A percentile compares a stretch with the other conserved stretches of the same genome.
phyloP scores from a whole-genome alignment of 1,140 invertebrate species.

The Reticulitermes speratus region DNA sequence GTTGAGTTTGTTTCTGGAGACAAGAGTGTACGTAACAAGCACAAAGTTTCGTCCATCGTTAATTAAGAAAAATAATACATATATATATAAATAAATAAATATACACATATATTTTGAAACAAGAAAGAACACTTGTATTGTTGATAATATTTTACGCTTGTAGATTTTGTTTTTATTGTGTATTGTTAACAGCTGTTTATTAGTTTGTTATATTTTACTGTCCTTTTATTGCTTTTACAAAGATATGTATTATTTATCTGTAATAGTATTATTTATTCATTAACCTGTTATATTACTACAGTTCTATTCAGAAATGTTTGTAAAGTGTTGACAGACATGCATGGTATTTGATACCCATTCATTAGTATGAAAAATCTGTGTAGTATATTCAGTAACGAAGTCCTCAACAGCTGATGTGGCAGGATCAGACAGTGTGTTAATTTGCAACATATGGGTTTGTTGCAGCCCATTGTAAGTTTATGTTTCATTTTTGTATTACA shows the following conservation, averaged over 20 bases:
- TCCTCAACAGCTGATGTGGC: not conserved
- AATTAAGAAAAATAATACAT: not conserved
- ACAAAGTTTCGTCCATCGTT: constrained; percentile 3
- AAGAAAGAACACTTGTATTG: constrained; percentile 23
- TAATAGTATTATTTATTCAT: not conserved
- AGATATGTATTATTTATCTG: constrained; percentile 5
- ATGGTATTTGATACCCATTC: not conserved
- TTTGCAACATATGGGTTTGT: not conserved
- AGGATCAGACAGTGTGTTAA: not conserved
- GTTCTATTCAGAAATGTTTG: not conserved
- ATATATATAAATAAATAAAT: not conserved
- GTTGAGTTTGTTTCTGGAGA: constrained; percentile 18
- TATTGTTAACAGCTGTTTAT: constrained; percentile 30
- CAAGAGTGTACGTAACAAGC: not conserved
- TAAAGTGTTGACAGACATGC: not conserved
- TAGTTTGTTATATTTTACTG: constrained; percentile 27
- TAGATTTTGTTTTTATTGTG: constrained; percentile 23
- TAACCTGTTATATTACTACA: not conserved
- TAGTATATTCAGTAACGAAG: not conserved
- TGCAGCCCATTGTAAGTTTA: not conserved
- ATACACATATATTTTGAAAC: constrained; percentile 13
- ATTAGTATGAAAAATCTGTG: not conserved
- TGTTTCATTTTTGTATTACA: constrained; percentile 10
- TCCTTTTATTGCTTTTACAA: constrained; percentile 18
- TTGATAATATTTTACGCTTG: constrained; percentile 31